Evolutionary conservation across 1,140 invertebrate species (phyloP).

Genomic region (Calosoma granatense): DNA sequence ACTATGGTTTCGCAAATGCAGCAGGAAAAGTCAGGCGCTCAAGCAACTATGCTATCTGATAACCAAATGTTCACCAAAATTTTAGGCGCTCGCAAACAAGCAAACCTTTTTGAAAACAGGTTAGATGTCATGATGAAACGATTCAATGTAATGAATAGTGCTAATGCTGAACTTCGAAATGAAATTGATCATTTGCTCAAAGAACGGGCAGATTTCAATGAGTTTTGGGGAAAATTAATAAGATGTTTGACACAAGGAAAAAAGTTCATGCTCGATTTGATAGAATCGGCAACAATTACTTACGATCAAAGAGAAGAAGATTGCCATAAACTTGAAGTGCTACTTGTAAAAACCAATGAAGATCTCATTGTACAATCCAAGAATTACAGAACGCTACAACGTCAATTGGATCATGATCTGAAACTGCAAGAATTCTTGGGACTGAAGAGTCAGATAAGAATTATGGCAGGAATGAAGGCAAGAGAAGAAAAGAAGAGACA

Average conservation of each 20-base stretch:
- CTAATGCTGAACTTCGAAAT: conserved; percentile 60
- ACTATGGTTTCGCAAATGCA: too few species aligned
- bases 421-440: conserved; percentile 77
- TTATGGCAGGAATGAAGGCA: conserved; percentile 62
- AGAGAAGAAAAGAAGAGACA: conserved; percentile 56
- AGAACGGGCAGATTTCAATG: conserved; percentile 70
- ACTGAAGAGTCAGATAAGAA: conserved; percentile 71
- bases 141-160: conserved; percentile 62
- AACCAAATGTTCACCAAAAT: too few species aligned
- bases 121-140: conserved; percentile 60
- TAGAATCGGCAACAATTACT: conserved; percentile 73
- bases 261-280: conserved; percentile 66
- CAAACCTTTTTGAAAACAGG: conserved; percentile 43
- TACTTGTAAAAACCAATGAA: conserved; percentile 57
- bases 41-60: too few species aligned
- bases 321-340: conserved; percentile 65
- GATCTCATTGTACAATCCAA: conserved; percentile 40
- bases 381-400: conserved; percentile 56
- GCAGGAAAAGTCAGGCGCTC: too few species aligned
- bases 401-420: conserved; percentile 73
- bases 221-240: conserved; percentile 64
- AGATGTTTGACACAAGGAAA: conserved; percentile 61
- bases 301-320: conserved; percentile 83
- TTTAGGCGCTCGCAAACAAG: background rate
- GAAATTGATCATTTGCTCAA: conserved; percentile 71